Base-by-base conservation (phyloP, 2,113 vertebrate genomes). In the Oncorhynchus gorbuscha region DNA sequence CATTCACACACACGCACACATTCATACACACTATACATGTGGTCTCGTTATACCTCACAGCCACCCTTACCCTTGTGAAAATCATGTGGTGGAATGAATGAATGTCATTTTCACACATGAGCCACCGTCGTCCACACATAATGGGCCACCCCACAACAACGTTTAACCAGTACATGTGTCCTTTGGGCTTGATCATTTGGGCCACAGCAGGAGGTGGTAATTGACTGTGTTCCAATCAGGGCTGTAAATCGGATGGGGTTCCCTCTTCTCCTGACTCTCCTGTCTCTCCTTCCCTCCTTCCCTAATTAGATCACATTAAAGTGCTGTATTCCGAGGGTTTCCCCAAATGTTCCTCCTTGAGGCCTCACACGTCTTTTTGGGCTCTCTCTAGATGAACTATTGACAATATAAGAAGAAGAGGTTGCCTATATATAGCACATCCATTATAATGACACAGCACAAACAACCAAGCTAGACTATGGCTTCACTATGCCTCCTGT, bases 161-260 rank as follows among this genome's bases (percentile, higher is more conserved):
- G 82, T 96, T 95, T 94, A 94, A 93, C 90, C 89, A 92, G 93
- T 89, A 81, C 89, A 88, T 88, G 80, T 89, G 86, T 93, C 92
- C 84, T 76, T 91, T 92, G 93, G 92, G 88, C 92, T 73, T 88
- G 88, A 86, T 93, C 87, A 84, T 94, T 95, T 93, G 92, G 88
- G 86, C 84, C 91, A 55, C 90, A 83, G 89, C 88, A 69, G 85
- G 88, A 83, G 78, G 83, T 80, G 83, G 81, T 92, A 89, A 88
- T 87, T 89, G 85, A 81, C 75, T 55, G 73, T 70, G 83, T 89
- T 93, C 86, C 86, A 88, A 89, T 90, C 91, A 90, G 76, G 69
- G 66, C 32, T 78, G 75, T 69, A 86, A 89, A 89, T 66, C 86
- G 82, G 84, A 87, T 83, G 86, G 88, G 89, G 87, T 90, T 45